phyloP scores from a whole-genome alignment of 2,797 vertebrate genomes.

The Myotis vivesi region DNA sequence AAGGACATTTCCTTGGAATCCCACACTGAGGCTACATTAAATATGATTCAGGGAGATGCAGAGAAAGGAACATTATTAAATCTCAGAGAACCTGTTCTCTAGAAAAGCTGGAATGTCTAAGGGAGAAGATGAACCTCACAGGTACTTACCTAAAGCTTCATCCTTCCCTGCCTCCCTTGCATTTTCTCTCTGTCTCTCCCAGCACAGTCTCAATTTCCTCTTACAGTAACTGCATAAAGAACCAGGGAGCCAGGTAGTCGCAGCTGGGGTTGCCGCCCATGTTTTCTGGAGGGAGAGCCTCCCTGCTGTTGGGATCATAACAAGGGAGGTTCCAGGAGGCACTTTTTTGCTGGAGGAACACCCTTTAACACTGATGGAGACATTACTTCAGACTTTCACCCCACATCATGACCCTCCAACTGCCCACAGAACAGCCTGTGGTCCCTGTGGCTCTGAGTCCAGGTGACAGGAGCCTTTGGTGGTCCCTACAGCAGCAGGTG shows the following conservation, averaged over 20 bases:
- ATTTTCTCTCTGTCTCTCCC: not conserved
- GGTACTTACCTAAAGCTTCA: rapidly evolving
- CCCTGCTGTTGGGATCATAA: not conserved
- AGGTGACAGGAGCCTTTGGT: rapidly evolving
- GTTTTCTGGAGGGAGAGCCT: not conserved
- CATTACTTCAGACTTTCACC: no score
- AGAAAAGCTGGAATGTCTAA: not conserved
- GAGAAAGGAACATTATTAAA: not conserved
- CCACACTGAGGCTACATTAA: no score
- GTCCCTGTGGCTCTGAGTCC: not conserved
- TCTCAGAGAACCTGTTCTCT: not conserved
- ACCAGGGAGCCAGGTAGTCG: no score
- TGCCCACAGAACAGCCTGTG: not conserved
- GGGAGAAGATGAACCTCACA: not conserved
- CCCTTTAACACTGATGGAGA: no score
- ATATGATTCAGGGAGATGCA: not conserved
- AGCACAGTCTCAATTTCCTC: not conserved
- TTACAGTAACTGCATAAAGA: not conserved
- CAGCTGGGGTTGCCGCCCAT: no score
- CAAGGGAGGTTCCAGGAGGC: not conserved
- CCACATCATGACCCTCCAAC: not conserved
- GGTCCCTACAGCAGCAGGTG: rapidly evolving
- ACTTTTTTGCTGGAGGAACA: not conserved
- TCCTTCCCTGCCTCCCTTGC: no score
- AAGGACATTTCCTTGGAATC: not conserved